phyloP scores from a whole-genome alignment of 2,797 vertebrate genomes.

The Morelia viridis region DNA sequence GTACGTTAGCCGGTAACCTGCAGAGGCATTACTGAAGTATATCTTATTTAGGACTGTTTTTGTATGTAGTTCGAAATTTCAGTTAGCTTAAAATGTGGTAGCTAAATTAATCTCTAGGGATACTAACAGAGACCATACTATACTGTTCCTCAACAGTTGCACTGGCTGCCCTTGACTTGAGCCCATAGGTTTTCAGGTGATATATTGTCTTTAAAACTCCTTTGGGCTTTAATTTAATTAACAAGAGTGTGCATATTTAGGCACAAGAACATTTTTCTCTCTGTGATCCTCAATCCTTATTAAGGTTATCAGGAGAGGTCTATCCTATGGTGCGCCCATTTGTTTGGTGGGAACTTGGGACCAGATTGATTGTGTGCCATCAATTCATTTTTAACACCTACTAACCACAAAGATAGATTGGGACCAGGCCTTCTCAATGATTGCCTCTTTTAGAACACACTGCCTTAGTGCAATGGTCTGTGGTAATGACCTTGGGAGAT shows the following conservation, averaged over 20 bases:
- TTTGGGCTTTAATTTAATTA: neutral
- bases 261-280: neutral
- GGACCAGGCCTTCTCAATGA: neutral
- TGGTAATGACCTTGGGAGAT: too few species aligned
- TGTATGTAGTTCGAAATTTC: neutral
- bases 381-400: too few species aligned
- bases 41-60: neutral
- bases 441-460: neutral
- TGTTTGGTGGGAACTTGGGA: neutral
- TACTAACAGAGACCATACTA: neutral
- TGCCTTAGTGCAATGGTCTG: neutral
- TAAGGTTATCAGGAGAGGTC: neutral
- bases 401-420: too few species aligned
- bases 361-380: neutral
- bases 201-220: neutral
- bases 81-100: neutral
- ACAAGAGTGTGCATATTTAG: neutral
- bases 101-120: neutral
- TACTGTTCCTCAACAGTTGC: neutral
- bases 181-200: neutral
- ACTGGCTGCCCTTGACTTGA: neutral
- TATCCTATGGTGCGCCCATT: neutral
- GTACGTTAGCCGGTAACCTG: neutral
- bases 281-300: neutral
- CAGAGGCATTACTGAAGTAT: neutral